These are phyloP conservation scores for Gymnobelideus leadbeateri DNA, from an alignment of 2,113 vertebrate genomes.

Conservation along the genomic window DNA sequence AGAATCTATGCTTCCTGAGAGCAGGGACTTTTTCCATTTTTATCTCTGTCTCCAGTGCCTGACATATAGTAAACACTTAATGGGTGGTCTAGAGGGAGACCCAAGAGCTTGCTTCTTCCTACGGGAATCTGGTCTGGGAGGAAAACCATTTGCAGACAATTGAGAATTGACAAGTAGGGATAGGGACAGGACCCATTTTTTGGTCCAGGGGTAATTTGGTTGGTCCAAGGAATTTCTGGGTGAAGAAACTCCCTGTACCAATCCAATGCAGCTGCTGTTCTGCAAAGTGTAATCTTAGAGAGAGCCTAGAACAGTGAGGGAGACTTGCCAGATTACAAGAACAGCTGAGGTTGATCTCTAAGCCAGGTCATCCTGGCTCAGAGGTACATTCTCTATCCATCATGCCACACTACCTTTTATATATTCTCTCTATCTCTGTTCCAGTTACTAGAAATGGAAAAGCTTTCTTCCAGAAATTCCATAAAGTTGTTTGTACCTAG, in stretches of 20 bases:
- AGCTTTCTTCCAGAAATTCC: too few species aligned
- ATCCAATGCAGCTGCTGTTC: background rate
- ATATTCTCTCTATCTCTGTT: background rate
- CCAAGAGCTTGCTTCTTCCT: background rate
- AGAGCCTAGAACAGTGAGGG: too few species aligned
- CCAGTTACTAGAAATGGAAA: too few species aligned
- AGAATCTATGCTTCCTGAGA: background rate
- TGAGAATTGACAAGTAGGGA: background rate
- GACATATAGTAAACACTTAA: background rate
- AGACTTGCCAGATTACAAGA: background rate
- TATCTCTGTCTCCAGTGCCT: background rate
- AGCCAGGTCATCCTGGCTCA: background rate
- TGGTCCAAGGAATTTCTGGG: background rate
- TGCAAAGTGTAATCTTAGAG: background rate
- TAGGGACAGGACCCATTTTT: background rate
- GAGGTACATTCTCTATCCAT: background rate
- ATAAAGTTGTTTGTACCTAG: too few species aligned
- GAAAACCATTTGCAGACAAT: background rate
- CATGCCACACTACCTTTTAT: background rate
- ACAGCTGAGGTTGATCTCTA: background rate
- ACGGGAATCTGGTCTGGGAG: background rate
- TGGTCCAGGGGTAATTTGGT: background rate
- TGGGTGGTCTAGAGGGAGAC: background rate
- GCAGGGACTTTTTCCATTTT: background rate
- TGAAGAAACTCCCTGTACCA: background rate